Conservation (phyloP, 2,888 invertebrate genomes). For the Eurois occulta region DNA sequence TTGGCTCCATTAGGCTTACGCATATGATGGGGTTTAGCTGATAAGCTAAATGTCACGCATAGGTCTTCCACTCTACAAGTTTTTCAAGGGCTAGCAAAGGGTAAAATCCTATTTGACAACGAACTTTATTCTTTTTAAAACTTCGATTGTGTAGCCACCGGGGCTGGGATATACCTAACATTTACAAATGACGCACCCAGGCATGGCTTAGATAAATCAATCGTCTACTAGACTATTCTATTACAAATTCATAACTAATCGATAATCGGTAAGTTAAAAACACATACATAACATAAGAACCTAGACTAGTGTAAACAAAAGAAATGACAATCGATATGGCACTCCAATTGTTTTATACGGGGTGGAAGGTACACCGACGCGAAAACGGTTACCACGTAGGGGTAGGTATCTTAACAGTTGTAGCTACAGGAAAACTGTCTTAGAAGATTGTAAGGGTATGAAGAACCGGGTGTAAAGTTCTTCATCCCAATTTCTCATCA, state of each 20-base stretch:
- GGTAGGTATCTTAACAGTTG: neutral
- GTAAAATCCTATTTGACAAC: neutral
- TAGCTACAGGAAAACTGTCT: neutral
- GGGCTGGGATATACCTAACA: neutral
- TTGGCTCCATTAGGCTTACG: constrained; percentile 58
- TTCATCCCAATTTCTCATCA: no score
- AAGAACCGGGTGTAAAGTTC: no score
- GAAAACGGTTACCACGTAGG: no score
- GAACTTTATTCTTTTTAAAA: neutral
- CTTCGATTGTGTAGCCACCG: neutral
- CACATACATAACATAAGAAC: neutral
- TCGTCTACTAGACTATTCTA: neutral
- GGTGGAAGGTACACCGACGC: no score
- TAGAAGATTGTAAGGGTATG: neutral
- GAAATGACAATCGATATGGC: constrained; percentile 26
- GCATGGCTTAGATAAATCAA: neutral
- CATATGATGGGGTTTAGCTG: constrained; percentile 41
- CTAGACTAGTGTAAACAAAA: constrained; percentile 28
- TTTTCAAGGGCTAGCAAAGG: neutral
- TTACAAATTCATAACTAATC: constrained; percentile 11
- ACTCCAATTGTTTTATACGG: constrained; percentile 11
- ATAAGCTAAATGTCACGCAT: constrained; percentile 39
- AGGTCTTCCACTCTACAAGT: neutral
- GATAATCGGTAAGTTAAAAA: neutral
- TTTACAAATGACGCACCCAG: neutral